Evolutionary conservation across 2,797 vertebrate genomes (phyloP).

Genomic region (Pangasius sanitwongsei): DNA sequence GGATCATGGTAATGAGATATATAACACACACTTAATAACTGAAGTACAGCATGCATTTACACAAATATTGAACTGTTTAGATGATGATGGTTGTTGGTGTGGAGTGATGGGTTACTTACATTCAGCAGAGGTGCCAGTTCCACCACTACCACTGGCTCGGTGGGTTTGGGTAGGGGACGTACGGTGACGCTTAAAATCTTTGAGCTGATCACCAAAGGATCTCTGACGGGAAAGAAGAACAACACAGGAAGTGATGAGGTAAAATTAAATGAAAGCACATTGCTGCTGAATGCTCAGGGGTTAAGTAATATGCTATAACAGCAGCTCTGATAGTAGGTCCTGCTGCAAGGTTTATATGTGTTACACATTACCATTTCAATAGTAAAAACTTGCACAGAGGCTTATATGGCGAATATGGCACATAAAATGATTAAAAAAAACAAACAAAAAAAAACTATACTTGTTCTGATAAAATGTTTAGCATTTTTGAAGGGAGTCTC

Average conservation of each 20-base stretch:
- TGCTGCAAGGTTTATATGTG: background rate
- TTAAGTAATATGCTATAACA: background rate
- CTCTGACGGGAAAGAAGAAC: constrained; percentile 66
- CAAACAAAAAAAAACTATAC: background rate
- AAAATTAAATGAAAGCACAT: background rate
- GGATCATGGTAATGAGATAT: background rate
- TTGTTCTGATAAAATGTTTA: background rate
- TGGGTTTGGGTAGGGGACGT: constrained; percentile 87
- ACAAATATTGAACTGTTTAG: background rate
- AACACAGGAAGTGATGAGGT: background rate
- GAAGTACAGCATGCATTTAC: background rate
- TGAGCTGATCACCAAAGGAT: constrained; percentile 88
- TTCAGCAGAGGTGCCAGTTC: constrained; percentile 89
- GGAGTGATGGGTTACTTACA: constrained; percentile 70
- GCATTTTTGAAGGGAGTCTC: background rate
- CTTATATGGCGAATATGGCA: background rate
- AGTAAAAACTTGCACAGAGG: background rate
- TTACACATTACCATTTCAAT: background rate
- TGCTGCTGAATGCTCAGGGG: background rate
- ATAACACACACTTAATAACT: background rate
- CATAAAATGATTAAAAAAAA: background rate
- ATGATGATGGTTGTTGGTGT: background rate
- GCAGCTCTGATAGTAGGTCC: background rate
- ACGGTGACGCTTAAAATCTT: constrained; percentile 94
- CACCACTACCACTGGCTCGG: constrained; percentile 89